Evolutionary conservation across 2,888 invertebrate genomes (phyloP).

Genomic region (Barypeithes pellucidus): DNA sequence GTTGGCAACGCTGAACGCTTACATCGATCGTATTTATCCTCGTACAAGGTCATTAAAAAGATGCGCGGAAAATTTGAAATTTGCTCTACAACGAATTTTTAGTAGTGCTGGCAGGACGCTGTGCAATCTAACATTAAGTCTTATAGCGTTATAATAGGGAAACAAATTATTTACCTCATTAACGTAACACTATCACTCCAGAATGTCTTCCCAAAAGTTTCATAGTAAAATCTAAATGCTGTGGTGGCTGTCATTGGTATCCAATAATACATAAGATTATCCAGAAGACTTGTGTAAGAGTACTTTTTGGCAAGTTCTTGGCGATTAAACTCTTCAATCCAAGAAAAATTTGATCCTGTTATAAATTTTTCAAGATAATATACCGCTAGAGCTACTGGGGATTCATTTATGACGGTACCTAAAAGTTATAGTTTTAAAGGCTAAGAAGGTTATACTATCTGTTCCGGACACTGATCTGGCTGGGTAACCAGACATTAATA

Average conservation of each 20-base stretch:
- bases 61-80: no score
- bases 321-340: constrained; percentile 71
- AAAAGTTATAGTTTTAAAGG: constrained; percentile 52
- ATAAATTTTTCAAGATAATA: constrained; percentile 93
- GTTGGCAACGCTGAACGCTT: no score
- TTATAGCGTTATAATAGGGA: no score
- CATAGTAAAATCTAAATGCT: constrained; percentile 83
- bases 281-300: constrained; percentile 80
- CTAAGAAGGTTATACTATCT: neutral
- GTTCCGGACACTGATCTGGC: no score
- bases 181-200: constrained; percentile 14
- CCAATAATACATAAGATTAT: constrained; percentile 90
- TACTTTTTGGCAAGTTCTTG: constrained; percentile 79
- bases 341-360: constrained; percentile 78
- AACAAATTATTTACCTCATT: no score
- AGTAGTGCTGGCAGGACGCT: no score
- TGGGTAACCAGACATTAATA: no score
- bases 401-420: constrained; percentile 81
- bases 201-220: constrained; percentile 66
- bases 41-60: no score
- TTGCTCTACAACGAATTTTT: no score
- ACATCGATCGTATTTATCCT: no score
- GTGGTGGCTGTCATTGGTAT: constrained; percentile 80
- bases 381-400: constrained; percentile 89
- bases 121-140: no score